Percentiles rank a stretch among this genome's conserved stretches.
phyloP scores from a whole-genome alignment of 1,140 invertebrate species.

The Elymnias hypermnestra region DNA sequence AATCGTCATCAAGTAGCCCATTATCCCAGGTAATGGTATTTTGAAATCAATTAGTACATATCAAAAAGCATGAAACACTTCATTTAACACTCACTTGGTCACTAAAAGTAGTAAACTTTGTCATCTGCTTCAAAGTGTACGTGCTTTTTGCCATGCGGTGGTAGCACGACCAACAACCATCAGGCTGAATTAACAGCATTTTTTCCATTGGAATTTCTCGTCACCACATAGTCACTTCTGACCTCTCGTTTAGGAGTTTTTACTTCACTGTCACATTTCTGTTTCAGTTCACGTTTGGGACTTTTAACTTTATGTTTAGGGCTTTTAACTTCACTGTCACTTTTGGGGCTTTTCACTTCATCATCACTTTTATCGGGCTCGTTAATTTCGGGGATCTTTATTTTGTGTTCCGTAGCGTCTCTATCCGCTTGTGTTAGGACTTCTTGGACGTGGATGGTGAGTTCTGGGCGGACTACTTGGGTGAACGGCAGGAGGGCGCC shows the following conservation, averaged over 20 bases:
- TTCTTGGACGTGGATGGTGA: constrained; percentile 61
- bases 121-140: constrained; percentile 59
- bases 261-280: not conserved
- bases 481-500: constrained; percentile 66
- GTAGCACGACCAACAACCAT: constrained; percentile 65
- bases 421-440: constrained; percentile 54
- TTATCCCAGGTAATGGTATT: too few species aligned
- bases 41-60: too few species aligned
- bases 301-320: too few species aligned
- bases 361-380: constrained; percentile 48
- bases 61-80: constrained; percentile 21
- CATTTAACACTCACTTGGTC: constrained; percentile 12
- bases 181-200: constrained; percentile 37
- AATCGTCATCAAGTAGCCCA: too few species aligned
- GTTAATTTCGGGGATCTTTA: constrained; percentile 59
- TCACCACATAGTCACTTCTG: not conserved
- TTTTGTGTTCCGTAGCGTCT: constrained; percentile 28
- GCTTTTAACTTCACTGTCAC: constrained; percentile 1
- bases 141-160: constrained; percentile 53
- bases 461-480: constrained; percentile 57
- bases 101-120: constrained; percentile 63
- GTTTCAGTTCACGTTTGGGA: not conserved
- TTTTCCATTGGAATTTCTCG: constrained; percentile 20
- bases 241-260: constrained; percentile 17
- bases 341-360: constrained; percentile 29